Evolutionary conservation across 1,140 invertebrate genomes (phyloP).

Genomic region (Saccostrea glomerata): DNA sequence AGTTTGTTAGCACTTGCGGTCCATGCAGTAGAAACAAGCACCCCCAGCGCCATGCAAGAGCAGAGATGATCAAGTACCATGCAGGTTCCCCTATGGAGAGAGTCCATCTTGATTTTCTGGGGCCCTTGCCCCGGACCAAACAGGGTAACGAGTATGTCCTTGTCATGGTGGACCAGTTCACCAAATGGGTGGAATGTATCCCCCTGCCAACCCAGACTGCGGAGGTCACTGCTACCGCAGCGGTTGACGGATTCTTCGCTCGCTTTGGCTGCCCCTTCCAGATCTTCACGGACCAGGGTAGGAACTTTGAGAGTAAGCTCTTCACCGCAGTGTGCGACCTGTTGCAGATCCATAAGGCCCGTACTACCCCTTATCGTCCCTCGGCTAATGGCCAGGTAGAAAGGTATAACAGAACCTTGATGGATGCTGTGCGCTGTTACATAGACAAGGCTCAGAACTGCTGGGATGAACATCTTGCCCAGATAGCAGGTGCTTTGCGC

Average conservation of each 20-base stretch:
- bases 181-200: background rate
- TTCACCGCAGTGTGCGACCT: background rate
- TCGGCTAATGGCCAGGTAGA: background rate
- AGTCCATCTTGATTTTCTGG: background rate
- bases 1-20: no score
- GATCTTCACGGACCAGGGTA: background rate
- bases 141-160: background rate
- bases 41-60: background rate
- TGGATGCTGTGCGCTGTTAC: background rate
- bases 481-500: conserved; percentile 16
- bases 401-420: background rate
- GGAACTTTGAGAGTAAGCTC: background rate
- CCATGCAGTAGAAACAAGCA: background rate
- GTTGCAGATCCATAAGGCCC: background rate
- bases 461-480: conserved; percentile 26
- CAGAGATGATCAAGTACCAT: background rate
- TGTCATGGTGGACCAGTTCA: background rate
- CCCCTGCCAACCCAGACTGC: background rate
- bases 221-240: background rate
- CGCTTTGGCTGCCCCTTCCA: background rate
- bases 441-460: background rate
- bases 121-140: background rate
- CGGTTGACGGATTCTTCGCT: background rate
- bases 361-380: conserved; percentile 10
- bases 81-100: background rate